Conservation (phyloP, 2,888 invertebrate genomes). For the Oegoconia quadripuncta region DNA sequence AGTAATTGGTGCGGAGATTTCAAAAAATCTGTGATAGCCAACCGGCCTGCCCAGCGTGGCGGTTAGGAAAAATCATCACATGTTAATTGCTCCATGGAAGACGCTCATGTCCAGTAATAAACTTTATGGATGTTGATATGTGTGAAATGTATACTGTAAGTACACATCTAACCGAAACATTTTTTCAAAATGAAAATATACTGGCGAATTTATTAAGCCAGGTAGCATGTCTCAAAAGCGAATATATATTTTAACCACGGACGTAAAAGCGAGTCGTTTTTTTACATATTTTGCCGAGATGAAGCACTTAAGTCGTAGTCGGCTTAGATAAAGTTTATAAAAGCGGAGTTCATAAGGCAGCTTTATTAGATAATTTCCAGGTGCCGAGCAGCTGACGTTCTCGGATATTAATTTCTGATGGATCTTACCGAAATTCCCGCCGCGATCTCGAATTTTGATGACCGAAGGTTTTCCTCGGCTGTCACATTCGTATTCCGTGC, state of each 20-base stretch:
- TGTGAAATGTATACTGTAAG: too few relatives aligned
- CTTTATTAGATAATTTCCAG: slow-evolving; percentile 68
- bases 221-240: not conserved
- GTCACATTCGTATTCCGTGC: slow-evolving; percentile 46
- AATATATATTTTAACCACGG: slow-evolving; percentile 6
- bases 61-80: too few relatives aligned
- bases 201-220: slow-evolving; percentile 5
- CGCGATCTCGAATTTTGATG: slow-evolving; percentile 50
- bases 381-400: slow-evolving; percentile 65
- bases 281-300: slow-evolving; percentile 34
- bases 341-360: slow-evolving; percentile 65
- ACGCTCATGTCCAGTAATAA: too few relatives aligned
- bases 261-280: slow-evolving; percentile 12
- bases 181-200: slow-evolving; percentile 9
- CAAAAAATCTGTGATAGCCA: too few relatives aligned
- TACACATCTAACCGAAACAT: too few relatives aligned
- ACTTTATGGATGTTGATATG: too few relatives aligned
- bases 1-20: too few relatives aligned
- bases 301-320: slow-evolving; percentile 45
- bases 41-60: too few relatives aligned
- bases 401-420: slow-evolving; percentile 67
- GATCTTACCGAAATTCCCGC: slow-evolving; percentile 43
- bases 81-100: too few relatives aligned
- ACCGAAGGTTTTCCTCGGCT: slow-evolving; percentile 27
- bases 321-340: slow-evolving; percentile 55